Evolutionary conservation across 2,888 invertebrate species (phyloP).

Genomic region (Drosophila crucigera): DNA sequence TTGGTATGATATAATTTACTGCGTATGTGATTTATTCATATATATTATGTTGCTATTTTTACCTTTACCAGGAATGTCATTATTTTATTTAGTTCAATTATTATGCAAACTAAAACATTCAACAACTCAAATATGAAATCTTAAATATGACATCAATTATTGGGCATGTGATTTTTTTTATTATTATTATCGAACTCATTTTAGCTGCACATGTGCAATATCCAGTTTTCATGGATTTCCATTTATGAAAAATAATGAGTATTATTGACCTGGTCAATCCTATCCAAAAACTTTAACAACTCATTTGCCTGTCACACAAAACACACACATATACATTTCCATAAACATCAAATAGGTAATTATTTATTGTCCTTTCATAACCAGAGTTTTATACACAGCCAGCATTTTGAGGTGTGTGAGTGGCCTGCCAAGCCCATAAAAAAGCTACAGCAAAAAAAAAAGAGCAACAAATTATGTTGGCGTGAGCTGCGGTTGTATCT

Average conservation of each 20-base stretch:
- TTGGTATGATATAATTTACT: slow-evolving; percentile 2
- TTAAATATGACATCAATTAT: not conserved
- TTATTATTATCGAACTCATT: not conserved
- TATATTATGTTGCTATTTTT: not conserved
- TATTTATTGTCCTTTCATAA: slow-evolving; percentile 33
- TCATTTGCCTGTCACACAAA: slow-evolving; percentile 13
- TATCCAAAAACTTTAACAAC: slow-evolving; percentile 1
- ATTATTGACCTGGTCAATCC: not conserved
- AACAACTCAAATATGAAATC: not conserved
- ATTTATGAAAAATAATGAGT: not conserved
- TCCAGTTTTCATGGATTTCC: not conserved
- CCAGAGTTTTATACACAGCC: not conserved
- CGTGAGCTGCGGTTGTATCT: slow-evolving; percentile 54
- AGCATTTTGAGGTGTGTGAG: slow-evolving; percentile 49
- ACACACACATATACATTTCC: not conserved
- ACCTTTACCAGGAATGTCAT: not conserved
- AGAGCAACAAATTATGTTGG: slow-evolving; percentile 62
- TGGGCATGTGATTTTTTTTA: not conserved
- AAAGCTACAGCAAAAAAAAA: slow-evolving; percentile 22
- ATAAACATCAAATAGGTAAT: slow-evolving; percentile 9
- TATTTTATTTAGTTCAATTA: not conserved
- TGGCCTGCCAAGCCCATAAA: slow-evolving; percentile 50
- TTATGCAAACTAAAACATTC: not conserved
- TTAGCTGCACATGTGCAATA: not conserved
- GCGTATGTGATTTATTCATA: not conserved